These are phyloP conservation scores for Glossophaga mutica DNA, from an alignment of 2,797 vertebrate genomes.

Conservation along the genomic window DNA sequence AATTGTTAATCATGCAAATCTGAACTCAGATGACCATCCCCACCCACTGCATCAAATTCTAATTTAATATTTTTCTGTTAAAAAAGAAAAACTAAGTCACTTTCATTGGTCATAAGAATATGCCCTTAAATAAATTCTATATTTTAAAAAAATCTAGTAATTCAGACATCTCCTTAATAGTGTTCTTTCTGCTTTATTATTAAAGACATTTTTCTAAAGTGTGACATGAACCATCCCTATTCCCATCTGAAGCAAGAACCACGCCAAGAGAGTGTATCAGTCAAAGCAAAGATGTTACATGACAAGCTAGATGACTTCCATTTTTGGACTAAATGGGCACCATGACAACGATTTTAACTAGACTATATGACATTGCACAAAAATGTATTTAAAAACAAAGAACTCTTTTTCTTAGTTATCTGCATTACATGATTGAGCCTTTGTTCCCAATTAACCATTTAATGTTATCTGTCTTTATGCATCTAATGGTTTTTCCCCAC, in stretches of 20 bases:
- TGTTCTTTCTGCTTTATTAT: neutral
- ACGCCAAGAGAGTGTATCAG: constrained; percentile 7
- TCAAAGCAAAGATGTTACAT: neutral
- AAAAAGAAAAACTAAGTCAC: neutral
- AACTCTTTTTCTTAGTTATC: neutral
- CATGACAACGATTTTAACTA: constrained; percentile 45
- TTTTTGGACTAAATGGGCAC: constrained; percentile 1
- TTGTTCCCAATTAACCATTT: constrained; percentile 29
- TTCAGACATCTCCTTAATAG: neutral
- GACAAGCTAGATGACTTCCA: neutral
- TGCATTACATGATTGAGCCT: neutral
- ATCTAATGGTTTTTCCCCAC: constrained; percentile 31
- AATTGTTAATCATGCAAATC: neutral
- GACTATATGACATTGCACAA: constrained; percentile 1
- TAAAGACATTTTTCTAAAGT: neutral
- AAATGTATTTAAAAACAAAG: constrained; percentile 17
- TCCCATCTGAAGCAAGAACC: neutral
- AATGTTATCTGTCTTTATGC: neutral
- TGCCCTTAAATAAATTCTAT: neutral
- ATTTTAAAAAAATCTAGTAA: neutral
- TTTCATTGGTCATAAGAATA: neutral
- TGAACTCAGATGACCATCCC: neutral
- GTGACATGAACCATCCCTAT: neutral
- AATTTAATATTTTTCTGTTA: neutral
- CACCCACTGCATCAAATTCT: neutral